Conservation (phyloP, 2,888 invertebrate genomes). For the Dugesia japonica region DNA sequence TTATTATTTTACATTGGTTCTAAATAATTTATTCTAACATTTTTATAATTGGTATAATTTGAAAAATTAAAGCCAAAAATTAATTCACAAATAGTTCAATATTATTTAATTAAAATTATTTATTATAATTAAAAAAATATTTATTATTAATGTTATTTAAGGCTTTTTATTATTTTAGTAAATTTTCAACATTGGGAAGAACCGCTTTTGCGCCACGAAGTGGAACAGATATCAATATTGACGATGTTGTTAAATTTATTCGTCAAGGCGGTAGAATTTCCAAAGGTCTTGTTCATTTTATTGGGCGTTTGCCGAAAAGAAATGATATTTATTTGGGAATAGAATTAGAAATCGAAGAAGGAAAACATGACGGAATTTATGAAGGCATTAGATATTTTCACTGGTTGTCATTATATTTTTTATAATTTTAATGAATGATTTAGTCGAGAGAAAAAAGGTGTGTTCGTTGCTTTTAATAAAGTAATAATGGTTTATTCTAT, state of each 20-base stretch:
- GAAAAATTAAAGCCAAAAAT: too few species aligned
- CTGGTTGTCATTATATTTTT: constrained; percentile 39
- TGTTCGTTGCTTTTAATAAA: constrained; percentile 47
- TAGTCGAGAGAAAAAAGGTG: constrained; percentile 42
- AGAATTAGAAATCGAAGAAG: constrained; percentile 47
- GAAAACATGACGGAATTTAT: constrained; percentile 47
- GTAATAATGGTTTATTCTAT: constrained; percentile 38
- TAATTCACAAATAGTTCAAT: too few species aligned
- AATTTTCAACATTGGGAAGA: constrained; percentile 39
- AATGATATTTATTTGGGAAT: constrained; percentile 45
- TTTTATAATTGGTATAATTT: too few species aligned
- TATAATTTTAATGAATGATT: background rate
- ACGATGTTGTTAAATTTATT: constrained; percentile 46
- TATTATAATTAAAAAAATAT: too few species aligned
- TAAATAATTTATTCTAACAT: too few species aligned
- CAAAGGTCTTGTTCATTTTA: constrained; percentile 44
- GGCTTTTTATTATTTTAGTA: too few species aligned
- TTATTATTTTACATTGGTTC: too few species aligned
- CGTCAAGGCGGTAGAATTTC: constrained; percentile 45
- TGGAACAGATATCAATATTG: constrained; percentile 42
- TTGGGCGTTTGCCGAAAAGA: constrained; percentile 45
- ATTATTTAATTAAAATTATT: too few species aligned
- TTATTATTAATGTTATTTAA: too few species aligned
- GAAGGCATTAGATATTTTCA: constrained; percentile 45
- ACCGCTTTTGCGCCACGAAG: constrained; percentile 45